Conservation (phyloP, 2,797 vertebrate genomes). For the Amphiprion clarkii region DNA sequence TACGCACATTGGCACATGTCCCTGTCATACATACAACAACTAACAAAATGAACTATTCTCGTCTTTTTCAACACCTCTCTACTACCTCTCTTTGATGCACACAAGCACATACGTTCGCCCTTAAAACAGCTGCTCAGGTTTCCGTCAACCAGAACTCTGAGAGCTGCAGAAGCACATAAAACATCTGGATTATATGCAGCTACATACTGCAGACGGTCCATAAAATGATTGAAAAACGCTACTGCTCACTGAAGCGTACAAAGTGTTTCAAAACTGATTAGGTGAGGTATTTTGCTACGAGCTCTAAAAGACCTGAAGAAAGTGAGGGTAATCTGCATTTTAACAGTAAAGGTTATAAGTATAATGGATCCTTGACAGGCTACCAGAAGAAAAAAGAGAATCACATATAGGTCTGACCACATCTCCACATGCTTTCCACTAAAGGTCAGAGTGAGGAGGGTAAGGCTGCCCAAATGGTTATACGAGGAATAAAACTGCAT, state of each 20-base stretch:
- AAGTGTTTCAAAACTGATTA: conserved; percentile 35
- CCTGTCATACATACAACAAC: conserved; percentile 20
- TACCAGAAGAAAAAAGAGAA: conserved; percentile 4
- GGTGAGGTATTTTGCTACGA: background rate
- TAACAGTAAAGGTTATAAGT: conserved; percentile 26
- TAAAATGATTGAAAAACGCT: background rate
- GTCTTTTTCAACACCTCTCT: background rate
- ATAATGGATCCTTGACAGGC: conserved; percentile 25
- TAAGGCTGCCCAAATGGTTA: no score
- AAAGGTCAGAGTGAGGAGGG: background rate
- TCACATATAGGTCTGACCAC: background rate
- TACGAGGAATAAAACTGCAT: no score
- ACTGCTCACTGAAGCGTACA: conserved; percentile 4
- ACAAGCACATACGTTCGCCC: conserved; percentile 10
- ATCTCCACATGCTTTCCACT: background rate
- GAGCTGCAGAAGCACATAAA: conserved; percentile 18
- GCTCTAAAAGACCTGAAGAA: conserved; percentile 7
- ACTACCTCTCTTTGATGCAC: background rate
- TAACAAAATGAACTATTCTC: background rate
- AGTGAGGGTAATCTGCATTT: conserved; percentile 18
- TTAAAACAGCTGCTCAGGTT: conserved; percentile 30
- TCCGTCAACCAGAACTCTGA: background rate
- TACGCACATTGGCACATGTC: background rate
- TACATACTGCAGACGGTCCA: background rate
- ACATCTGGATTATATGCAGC: conserved; percentile 12